Conservation (phyloP, 2,888 invertebrate genomes). For the Hipparchia semele region DNA sequence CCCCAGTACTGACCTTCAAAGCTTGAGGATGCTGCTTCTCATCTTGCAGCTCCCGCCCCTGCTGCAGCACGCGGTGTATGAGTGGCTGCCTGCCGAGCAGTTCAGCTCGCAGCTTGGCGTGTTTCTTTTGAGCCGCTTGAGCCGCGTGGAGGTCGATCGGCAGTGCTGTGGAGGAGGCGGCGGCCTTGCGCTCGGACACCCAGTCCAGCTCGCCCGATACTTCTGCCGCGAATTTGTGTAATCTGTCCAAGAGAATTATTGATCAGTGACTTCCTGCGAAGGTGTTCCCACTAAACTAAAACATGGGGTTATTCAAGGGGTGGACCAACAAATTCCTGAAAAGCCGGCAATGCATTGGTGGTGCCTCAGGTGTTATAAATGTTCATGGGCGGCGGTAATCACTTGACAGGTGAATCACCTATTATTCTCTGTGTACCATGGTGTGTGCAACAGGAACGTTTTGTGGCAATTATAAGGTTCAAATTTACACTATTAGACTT, state of each 20-base stretch:
- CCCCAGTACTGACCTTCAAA: neutral
- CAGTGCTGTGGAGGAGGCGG: constrained; percentile 78
- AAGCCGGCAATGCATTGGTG: too few relatives aligned
- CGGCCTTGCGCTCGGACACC: constrained; percentile 95
- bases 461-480: too few relatives aligned
- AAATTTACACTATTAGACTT: too few relatives aligned
- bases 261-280: too few relatives aligned
- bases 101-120: constrained; percentile 96
- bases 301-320: too few relatives aligned
- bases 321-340: too few relatives aligned
- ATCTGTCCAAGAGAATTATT: constrained; percentile 54
- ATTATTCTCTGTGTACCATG: too few relatives aligned
- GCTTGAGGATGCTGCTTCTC: constrained; percentile 88
- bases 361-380: too few relatives aligned
- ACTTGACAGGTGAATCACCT: too few relatives aligned
- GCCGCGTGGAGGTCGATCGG: constrained; percentile 96
- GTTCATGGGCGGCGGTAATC: too few relatives aligned
- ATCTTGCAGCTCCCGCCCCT: constrained; percentile 89
- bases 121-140: constrained; percentile 96
- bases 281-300: too few relatives aligned
- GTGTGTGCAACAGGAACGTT: too few relatives aligned
- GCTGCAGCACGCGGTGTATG: constrained; percentile 91
- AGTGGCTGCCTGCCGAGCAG: constrained; percentile 93
- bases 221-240: constrained; percentile 97
- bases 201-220: constrained; percentile 96